Percentiles rank a stretch among this genome's conserved stretches.
These are phyloP conservation scores for Brenthis ino DNA, from an alignment of 2,888 invertebrate genomes.

Conservation along the genomic window DNA sequence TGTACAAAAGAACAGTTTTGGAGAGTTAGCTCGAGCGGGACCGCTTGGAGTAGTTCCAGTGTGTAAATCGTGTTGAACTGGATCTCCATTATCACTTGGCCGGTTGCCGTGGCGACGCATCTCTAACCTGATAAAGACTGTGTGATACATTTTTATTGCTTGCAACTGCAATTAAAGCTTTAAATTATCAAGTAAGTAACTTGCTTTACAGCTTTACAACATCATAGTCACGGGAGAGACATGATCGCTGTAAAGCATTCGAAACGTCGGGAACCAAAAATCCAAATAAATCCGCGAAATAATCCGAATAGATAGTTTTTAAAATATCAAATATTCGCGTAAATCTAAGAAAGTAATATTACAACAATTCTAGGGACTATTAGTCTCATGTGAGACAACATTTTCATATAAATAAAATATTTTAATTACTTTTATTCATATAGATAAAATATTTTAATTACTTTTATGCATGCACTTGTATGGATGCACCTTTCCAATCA, in stretches of 20 bases:
- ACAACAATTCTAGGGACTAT: too few species aligned
- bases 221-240: too few species aligned
- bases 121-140: slow-evolving; percentile 14
- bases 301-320: too few species aligned
- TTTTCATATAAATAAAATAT: neutral
- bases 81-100: slow-evolving; percentile 27
- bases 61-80: slow-evolving; percentile 18
- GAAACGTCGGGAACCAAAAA: too few species aligned
- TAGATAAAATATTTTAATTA: neutral
- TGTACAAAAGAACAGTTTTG: too few species aligned
- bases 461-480: too few species aligned
- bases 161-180: slow-evolving; percentile 10
- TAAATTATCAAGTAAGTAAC: neutral
- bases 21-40: neutral
- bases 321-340: too few species aligned
- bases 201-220: too few species aligned
- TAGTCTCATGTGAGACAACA: too few species aligned
- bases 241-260: too few species aligned
- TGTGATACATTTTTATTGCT: slow-evolving; percentile 12
- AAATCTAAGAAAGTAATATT: too few species aligned
- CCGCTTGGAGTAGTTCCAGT: slow-evolving; percentile 21
- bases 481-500: neutral
- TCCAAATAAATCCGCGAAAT: too few species aligned
- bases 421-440: neutral
- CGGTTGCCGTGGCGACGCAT: slow-evolving; percentile 18